phyloP scores from a whole-genome alignment of 2,888 invertebrate genomes.

The Julus scanicus region DNA sequence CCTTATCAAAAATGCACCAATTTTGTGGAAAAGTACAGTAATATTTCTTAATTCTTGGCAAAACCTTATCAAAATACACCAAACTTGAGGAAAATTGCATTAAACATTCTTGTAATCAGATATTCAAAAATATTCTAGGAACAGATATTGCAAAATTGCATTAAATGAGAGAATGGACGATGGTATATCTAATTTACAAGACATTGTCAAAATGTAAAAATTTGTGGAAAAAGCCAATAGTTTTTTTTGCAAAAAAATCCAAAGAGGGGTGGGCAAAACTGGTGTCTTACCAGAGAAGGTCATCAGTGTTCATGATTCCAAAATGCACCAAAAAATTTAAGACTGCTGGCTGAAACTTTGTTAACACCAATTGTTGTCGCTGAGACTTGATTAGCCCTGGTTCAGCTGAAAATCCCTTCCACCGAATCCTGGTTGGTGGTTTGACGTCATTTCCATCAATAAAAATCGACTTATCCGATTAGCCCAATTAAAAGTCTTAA shows the following conservation, averaged over 20 bases:
- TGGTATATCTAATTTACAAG: no score
- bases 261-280: background rate
- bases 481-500: slow-evolving; percentile 19
- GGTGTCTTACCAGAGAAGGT: background rate
- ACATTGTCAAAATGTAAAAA: no score
- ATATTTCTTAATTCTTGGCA: no score
- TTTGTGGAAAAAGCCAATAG: background rate
- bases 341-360: background rate
- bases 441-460: slow-evolving; percentile 33
- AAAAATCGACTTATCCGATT: slow-evolving; percentile 27
- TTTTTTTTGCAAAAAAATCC: background rate
- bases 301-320: background rate
- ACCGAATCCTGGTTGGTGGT: background rate
- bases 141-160: no score
- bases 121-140: no score
- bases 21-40: no score
- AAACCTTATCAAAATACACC: no score
- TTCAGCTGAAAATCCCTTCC: background rate
- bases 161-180: no score
- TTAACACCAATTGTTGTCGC: background rate
- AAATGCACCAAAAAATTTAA: background rate
- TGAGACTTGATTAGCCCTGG: background rate
- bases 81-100: no score
- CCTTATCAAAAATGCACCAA: no score
- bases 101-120: no score